phyloP scores from a whole-genome alignment of 2,797 vertebrate species.

The Mionectes olivaceus region DNA sequence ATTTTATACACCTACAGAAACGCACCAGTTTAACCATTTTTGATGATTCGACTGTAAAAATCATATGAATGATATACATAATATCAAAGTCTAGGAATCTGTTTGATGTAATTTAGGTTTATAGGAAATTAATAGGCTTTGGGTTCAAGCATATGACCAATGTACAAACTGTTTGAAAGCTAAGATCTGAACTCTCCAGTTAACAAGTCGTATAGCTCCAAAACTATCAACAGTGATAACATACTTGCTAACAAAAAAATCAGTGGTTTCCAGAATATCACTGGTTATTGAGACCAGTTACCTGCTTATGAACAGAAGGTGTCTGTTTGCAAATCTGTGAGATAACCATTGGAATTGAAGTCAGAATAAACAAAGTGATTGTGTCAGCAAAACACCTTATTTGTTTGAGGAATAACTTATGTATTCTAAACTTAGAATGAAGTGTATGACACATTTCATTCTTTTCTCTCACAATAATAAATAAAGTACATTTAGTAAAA shows the following conservation, averaged over 20 bases:
- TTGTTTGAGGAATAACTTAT: not conserved
- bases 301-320: not conserved
- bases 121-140: not conserved
- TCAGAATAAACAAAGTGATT: not conserved
- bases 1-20: not conserved
- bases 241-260: not conserved
- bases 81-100: not conserved
- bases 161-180: not conserved
- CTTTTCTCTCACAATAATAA: conserved; percentile 10
- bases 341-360: not conserved
- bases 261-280: not conserved
- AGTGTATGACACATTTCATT: not conserved
- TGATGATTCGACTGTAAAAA: not conserved
- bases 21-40: not conserved
- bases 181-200: not conserved
- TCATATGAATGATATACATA: not conserved
- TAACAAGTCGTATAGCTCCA: not conserved
- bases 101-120: not conserved
- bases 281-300: accelerated
- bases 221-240: not conserved
- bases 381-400: not conserved
- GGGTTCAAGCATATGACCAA: not conserved
- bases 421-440: not conserved
- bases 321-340: not conserved
- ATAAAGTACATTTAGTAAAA: not conserved